Evolutionary conservation across 64 coral and sea anemone genomes (phyloP).

Genomic region (Porites australiensis): DNA sequence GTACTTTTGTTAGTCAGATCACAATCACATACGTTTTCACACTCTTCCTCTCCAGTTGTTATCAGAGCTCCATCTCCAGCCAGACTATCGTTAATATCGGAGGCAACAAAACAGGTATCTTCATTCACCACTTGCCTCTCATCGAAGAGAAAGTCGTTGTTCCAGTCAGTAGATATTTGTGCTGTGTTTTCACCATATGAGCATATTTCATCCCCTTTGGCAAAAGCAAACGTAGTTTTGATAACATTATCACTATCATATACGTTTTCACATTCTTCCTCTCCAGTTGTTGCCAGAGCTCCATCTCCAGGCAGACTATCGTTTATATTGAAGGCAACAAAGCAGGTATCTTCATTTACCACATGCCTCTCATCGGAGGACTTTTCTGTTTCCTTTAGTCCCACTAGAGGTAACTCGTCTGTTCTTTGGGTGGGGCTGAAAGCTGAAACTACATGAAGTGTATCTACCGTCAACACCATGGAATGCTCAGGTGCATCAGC

Average conservation of each 20-base stretch:
- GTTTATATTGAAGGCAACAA: neutral
- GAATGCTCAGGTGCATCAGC: too few species aligned
- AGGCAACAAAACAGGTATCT: constrained; percentile 12
- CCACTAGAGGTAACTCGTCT: neutral
- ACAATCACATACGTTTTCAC: neutral
- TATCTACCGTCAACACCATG: neutral
- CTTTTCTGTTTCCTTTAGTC: neutral
- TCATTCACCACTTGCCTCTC: constrained; percentile 7
- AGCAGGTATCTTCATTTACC: constrained; percentile 19
- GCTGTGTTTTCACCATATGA: neutral
- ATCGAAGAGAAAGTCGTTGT: neutral
- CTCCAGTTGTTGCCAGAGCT: neutral
- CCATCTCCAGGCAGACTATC: neutral
- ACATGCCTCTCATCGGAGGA: neutral
- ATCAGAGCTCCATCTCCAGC: neutral
- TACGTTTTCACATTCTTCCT: neutral
- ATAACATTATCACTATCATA: neutral
- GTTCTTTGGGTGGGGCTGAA: neutral
- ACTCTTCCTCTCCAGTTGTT: neutral
- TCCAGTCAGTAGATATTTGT: neutral
- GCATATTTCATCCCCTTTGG: neutral
- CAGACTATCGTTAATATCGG: neutral
- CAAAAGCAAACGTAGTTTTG: neutral
- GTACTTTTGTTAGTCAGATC: neutral
- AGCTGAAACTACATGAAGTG: neutral